phyloP scores from a whole-genome alignment of 2,113 vertebrate species.

The Tragelaphus imberbis region DNA sequence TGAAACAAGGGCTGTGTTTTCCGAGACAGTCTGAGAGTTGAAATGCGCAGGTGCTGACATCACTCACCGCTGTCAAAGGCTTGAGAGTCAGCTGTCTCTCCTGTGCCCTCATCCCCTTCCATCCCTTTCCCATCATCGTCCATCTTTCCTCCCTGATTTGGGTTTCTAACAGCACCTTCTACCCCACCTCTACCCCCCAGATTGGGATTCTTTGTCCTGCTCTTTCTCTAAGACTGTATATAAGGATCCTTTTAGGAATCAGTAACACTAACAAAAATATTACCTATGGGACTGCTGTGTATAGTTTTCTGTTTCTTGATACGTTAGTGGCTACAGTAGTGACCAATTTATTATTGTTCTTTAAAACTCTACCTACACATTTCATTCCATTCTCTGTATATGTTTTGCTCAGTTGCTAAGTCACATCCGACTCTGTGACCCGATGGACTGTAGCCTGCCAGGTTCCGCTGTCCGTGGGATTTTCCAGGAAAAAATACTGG shows the following conservation, averaged over 20 bases:
- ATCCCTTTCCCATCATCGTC: background rate
- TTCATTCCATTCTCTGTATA: background rate
- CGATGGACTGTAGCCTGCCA: background rate
- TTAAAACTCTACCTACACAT: background rate
- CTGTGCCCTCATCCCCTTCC: fast-evolving
- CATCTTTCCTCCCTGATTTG: background rate
- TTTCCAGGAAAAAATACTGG: background rate
- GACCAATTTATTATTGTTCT: background rate
- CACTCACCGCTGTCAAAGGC: background rate
- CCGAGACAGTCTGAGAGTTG: background rate
- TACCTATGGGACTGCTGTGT: background rate
- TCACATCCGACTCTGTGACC: background rate
- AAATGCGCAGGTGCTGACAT: background rate
- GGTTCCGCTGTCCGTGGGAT: background rate
- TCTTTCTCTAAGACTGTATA: background rate
- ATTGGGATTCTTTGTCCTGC: background rate
- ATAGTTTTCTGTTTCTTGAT: background rate
- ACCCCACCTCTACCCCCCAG: background rate
- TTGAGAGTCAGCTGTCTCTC: background rate
- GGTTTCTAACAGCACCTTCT: background rate
- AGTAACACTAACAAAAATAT: background rate
- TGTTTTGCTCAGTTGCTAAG: background rate
- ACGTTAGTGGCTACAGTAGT: background rate
- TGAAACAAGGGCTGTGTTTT: background rate
- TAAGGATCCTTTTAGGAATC: background rate